Conservation (phyloP, 1,140 invertebrate genomes). For the Drosophila kanapiae region DNA sequence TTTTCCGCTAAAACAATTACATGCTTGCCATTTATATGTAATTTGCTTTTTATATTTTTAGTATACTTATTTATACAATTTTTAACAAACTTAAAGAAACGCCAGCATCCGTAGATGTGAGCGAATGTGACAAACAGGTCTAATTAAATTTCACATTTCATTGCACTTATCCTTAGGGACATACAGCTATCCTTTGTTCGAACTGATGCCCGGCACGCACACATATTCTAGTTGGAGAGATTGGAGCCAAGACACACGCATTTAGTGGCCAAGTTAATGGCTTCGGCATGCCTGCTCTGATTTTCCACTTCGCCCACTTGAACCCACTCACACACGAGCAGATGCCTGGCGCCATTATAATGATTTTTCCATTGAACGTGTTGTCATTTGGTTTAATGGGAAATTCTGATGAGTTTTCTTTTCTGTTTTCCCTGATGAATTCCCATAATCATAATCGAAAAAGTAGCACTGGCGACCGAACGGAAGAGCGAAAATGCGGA, state of each 20-base stretch:
- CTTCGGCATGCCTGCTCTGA: conserved; percentile 52
- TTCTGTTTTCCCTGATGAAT: conserved; percentile 40
- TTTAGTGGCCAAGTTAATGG: conserved; percentile 65
- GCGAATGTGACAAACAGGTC: conserved; percentile 21
- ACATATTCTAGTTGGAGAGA: conserved; percentile 43
- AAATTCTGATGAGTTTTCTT: conserved; percentile 67
- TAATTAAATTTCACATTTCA: conserved; percentile 68
- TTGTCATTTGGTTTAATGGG: conserved; percentile 74
- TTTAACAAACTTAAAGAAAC: not conserved
- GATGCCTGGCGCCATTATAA: conserved; percentile 47
- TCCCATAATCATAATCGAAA: conserved; percentile 56
- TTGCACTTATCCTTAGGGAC: conserved; percentile 28
- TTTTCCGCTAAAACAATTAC: not conserved
- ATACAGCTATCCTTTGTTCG: not conserved
- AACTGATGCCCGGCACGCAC: conserved; percentile 7
- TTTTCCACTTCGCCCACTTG: conserved; percentile 25
- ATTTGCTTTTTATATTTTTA: no score
- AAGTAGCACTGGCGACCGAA: conserved; percentile 9
- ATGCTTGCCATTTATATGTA: no score
- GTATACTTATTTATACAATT: no score
- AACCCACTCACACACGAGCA: conserved; percentile 4
- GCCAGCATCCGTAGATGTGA: not conserved
- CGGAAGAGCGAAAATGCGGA: not conserved
- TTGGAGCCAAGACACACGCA: conserved; percentile 41
- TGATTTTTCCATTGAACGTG: conserved; percentile 69